phyloP scores from a whole-genome alignment of 2,113 vertebrate genomes.

The Amazona guildingii region DNA sequence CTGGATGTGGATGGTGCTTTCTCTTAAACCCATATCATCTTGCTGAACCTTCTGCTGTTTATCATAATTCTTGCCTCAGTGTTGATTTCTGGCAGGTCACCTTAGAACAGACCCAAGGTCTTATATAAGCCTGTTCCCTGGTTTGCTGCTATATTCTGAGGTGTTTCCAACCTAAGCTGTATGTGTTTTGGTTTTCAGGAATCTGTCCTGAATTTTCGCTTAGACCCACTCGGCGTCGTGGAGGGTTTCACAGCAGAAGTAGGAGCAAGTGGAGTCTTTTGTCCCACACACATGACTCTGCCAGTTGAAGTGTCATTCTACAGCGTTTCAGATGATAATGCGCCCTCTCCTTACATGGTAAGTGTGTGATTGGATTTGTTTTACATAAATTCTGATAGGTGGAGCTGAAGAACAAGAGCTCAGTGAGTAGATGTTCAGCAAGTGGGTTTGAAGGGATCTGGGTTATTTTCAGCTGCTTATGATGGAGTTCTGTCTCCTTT shows the following conservation, averaged over 20 bases:
- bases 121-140: background rate
- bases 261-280: constrained; percentile 95
- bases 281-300: constrained; percentile 95
- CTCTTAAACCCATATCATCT: background rate
- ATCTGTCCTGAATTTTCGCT: constrained; percentile 94
- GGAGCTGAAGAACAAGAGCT: background rate
- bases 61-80: background rate
- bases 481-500: background rate
- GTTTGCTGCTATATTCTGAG: background rate
- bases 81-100: background rate
- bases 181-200: constrained; percentile 77
- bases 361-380: constrained; percentile 20
- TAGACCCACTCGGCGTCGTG: constrained; percentile 89
- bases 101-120: background rate
- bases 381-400: background rate
- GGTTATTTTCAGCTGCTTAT: background rate
- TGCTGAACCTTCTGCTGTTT: background rate
- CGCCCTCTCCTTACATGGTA: constrained; percentile 98
- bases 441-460: background rate
- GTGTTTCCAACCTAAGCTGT: background rate
- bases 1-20: background rate
- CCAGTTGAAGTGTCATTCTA: constrained; percentile 98
- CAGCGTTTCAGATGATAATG: constrained; percentile 97
- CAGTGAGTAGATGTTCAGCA: background rate
- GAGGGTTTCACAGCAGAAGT: constrained; percentile 96